phyloP scores from a whole-genome alignment of 1,140 invertebrate species.

The Tribolium madens region DNA sequence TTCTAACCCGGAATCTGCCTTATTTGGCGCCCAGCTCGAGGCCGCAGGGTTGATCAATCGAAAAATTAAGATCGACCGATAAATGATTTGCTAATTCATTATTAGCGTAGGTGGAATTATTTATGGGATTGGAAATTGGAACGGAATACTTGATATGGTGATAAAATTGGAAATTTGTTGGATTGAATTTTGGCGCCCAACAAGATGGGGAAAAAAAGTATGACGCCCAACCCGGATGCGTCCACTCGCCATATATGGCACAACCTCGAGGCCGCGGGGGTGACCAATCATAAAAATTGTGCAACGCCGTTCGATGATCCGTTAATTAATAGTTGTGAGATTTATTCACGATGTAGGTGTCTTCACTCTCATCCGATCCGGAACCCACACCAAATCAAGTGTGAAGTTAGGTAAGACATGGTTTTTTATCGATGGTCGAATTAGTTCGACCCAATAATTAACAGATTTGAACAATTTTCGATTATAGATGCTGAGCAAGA shows the following conservation, averaged over 20 bases:
- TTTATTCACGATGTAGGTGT: not conserved
- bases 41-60: no score
- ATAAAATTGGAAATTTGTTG: not conserved
- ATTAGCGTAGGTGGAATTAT: not conserved
- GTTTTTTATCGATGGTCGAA: not conserved
- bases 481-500: not conserved
- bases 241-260: not conserved
- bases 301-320: not conserved
- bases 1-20: no score
- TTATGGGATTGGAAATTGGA: no score
- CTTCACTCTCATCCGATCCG: not conserved
- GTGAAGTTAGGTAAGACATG: constrained; percentile 2
- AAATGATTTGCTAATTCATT: not conserved
- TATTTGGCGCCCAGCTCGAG: no score
- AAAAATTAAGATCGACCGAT: no score
- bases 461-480: constrained; percentile 16
- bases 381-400: not conserved
- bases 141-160: not conserved
- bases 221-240: not conserved
- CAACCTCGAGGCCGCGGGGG: not conserved
- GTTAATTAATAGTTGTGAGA: not conserved
- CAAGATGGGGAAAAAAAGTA: no score
- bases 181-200: not conserved
- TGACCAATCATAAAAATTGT: not conserved
- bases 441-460: constrained; percentile 15